Percentiles rank a stretch among this genome's conserved stretches.
Evolutionary conservation across 2,797 vertebrate species (phyloP).

Genomic region (Chelon labrosus): DNA sequence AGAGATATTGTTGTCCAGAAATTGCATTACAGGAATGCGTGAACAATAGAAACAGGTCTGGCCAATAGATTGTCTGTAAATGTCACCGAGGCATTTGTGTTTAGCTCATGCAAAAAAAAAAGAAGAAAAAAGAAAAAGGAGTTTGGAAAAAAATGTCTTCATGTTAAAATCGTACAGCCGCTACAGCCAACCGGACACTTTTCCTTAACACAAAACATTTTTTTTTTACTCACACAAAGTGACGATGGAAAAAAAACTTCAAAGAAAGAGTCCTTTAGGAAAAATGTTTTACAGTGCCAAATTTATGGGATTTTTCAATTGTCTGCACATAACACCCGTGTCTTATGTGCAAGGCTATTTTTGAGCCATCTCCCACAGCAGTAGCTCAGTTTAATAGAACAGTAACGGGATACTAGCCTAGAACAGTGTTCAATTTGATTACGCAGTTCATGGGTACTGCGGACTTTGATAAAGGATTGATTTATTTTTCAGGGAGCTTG

Average conservation of each 20-base stretch:
- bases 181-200: constrained; percentile 4
- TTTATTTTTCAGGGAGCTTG: constrained; percentile 84
- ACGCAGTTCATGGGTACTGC: constrained; percentile 83
- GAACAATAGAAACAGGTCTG: constrained; percentile 55
- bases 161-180: constrained; percentile 29
- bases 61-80: constrained; percentile 56
- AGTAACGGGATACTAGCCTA: constrained; percentile 78
- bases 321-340: constrained; percentile 76
- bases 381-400: constrained; percentile 84
- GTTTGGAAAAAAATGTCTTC: constrained; percentile 36
- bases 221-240: constrained; percentile 24
- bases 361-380: constrained; percentile 79
- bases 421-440: constrained; percentile 87
- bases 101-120: constrained; percentile 30
- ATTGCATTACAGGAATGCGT: constrained; percentile 77
- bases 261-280: constrained; percentile 70
- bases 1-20: constrained; percentile 74
- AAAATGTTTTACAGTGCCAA: constrained; percentile 72
- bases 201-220: constrained; percentile 56
- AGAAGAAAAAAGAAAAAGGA: constrained; percentile 23
- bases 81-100: constrained; percentile 54
- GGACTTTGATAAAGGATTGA: constrained; percentile 87
- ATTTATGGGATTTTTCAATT: constrained; percentile 77
- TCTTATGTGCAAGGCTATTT: constrained; percentile 75
- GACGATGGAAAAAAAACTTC: constrained; percentile 53